Evolutionary conservation across 2,113 vertebrate species (phyloP).

Genomic region (Damaliscus lunatus): DNA sequence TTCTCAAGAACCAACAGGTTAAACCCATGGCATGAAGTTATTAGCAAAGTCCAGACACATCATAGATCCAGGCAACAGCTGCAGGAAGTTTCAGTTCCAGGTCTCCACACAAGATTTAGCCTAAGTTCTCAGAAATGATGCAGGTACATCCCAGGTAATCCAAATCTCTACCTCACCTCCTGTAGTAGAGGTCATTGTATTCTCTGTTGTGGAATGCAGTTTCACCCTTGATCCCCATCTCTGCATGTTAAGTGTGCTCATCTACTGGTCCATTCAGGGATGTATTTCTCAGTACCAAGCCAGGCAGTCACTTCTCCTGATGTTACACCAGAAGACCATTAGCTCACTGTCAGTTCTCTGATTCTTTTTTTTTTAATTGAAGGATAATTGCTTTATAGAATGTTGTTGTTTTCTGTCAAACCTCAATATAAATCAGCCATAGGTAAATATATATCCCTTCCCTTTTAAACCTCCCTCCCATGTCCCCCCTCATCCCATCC

Average conservation of each 20-base stretch:
- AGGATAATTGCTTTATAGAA: background rate
- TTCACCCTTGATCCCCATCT: background rate
- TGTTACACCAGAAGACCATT: background rate
- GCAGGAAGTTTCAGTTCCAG: background rate
- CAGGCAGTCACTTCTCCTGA: background rate
- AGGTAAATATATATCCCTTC: background rate
- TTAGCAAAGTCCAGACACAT: background rate
- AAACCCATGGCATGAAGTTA: background rate
- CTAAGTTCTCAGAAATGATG: constrained; percentile 1
- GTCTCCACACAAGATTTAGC: background rate
- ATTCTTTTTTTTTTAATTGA: background rate
- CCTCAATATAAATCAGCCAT: background rate
- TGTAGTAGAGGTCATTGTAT: background rate
- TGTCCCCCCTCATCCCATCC: background rate
- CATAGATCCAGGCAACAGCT: background rate
- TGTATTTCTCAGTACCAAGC: background rate
- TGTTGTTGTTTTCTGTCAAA: background rate
- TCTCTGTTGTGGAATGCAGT: background rate
- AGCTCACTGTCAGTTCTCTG: background rate
- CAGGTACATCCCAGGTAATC: background rate
- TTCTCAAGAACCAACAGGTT: background rate
- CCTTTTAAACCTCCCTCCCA: background rate
- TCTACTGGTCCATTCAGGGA: background rate
- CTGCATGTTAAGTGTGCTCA: background rate
- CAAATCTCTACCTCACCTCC: background rate